Evolutionary conservation across 2,113 vertebrate genomes (phyloP).

Genomic region (Sphyrna mokarran): DNA sequence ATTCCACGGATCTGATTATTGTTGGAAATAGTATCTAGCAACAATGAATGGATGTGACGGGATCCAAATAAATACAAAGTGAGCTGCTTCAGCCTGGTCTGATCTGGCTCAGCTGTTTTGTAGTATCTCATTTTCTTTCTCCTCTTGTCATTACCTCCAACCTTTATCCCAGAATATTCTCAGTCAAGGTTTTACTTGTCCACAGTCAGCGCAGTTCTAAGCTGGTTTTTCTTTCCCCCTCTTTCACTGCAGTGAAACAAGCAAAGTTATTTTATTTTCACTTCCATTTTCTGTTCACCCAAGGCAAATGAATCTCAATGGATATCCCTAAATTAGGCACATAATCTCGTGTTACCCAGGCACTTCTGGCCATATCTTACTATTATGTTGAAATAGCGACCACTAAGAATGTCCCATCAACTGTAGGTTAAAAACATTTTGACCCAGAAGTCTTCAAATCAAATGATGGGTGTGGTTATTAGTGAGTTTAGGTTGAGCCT

Average conservation of each 20-base stretch:
- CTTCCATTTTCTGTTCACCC: background rate
- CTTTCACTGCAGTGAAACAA: background rate
- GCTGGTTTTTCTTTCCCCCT: background rate
- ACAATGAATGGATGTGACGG: background rate
- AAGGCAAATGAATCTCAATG: background rate
- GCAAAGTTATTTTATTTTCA: constrained; percentile 24
- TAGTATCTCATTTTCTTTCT: background rate
- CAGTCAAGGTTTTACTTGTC: background rate
- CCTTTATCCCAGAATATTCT: background rate
- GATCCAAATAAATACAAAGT: background rate
- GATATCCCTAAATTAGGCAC: background rate
- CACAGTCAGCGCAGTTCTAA: background rate
- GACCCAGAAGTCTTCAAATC: background rate
- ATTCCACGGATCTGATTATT: background rate
- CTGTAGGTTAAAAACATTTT: background rate
- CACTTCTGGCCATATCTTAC: background rate
- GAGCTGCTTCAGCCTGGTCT: background rate
- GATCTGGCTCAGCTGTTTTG: background rate
- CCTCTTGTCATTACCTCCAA: background rate
- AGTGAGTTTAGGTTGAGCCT: background rate
- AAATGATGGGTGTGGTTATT: background rate
- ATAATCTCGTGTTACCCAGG: background rate
- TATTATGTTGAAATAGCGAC: background rate
- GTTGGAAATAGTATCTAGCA: background rate
- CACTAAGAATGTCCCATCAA: background rate